phyloP scores from a whole-genome alignment of 1,140 invertebrate genomes.

The Pectinophora gossypiella region DNA sequence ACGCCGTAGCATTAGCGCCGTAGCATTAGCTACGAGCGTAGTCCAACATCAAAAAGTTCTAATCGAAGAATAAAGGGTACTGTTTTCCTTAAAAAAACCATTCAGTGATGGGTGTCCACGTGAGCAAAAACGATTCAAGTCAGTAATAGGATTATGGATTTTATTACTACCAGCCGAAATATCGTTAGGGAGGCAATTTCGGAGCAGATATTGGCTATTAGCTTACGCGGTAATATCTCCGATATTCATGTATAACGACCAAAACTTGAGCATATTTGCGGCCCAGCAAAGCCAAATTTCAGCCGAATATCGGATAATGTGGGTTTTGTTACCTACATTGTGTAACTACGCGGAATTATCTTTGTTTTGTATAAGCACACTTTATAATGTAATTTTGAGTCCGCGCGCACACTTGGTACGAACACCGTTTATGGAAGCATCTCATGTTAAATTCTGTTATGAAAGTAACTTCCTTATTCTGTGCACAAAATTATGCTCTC shows the following conservation, averaged over 20 bases:
- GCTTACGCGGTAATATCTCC: conserved; percentile 52
- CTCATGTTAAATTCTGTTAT: no score
- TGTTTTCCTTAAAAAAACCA: neutral
- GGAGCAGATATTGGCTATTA: conserved; percentile 71
- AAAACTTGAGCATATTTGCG: conserved; percentile 50
- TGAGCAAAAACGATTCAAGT: conserved; percentile 1
- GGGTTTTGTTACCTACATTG: neutral
- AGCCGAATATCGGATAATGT: neutral
- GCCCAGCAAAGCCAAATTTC: conserved; percentile 12
- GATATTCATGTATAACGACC: conserved; percentile 50
- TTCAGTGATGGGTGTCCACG: neutral
- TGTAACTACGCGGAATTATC: neutral
- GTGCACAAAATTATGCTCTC: no score
- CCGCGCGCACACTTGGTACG: no score
- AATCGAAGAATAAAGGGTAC: no score
- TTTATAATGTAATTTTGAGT: neutral
- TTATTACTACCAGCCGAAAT: conserved; percentile 67
- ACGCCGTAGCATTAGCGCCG: neutral
- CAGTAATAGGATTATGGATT: conserved; percentile 64
- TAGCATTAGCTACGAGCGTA: neutral
- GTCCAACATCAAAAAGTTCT: neutral
- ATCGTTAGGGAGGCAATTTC: conserved; percentile 70
- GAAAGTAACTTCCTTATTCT: no score
- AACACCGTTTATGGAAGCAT: no score
- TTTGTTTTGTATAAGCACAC: neutral